Conservation (phyloP, 2,888 invertebrate genomes). For the Ichneumoninae sp. region DNA sequence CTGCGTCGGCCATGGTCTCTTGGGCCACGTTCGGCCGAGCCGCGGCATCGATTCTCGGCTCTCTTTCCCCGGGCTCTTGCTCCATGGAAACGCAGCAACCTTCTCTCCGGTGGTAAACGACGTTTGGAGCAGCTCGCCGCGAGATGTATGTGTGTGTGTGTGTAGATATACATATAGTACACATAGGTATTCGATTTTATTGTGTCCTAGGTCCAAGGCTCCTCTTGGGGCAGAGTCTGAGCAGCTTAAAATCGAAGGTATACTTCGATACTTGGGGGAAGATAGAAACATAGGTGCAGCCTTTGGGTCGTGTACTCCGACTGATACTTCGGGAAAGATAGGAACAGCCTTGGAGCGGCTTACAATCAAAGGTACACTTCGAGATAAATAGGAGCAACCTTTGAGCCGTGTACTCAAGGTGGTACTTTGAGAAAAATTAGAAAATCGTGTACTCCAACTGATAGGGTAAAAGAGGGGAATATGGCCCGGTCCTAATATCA, state of each 20-base stretch:
- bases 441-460: too few relatives aligned
- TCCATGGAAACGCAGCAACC: conserved; percentile 29
- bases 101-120: conserved; percentile 3
- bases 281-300: too few relatives aligned
- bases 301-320: too few relatives aligned
- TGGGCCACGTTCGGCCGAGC: too few relatives aligned
- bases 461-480: too few relatives aligned
- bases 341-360: too few relatives aligned
- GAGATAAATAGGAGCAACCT: too few relatives aligned
- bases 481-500: too few relatives aligned
- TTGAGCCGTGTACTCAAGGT: too few relatives aligned
- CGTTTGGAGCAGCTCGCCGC: not conserved
- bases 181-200: not conserved
- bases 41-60: conserved; percentile 16
- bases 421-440: too few relatives aligned
- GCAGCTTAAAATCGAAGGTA: not conserved
- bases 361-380: too few relatives aligned
- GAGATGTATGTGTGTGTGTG: not conserved
- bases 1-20: conserved; percentile 15
- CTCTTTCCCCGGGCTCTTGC: not conserved
- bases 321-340: too few relatives aligned
- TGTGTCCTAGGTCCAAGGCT: not conserved
- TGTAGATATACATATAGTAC: not conserved
- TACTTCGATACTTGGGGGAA: not conserved
- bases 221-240: not conserved